phyloP scores from a whole-genome alignment of 2,113 vertebrate genomes.

The Cinclus cinclus region DNA sequence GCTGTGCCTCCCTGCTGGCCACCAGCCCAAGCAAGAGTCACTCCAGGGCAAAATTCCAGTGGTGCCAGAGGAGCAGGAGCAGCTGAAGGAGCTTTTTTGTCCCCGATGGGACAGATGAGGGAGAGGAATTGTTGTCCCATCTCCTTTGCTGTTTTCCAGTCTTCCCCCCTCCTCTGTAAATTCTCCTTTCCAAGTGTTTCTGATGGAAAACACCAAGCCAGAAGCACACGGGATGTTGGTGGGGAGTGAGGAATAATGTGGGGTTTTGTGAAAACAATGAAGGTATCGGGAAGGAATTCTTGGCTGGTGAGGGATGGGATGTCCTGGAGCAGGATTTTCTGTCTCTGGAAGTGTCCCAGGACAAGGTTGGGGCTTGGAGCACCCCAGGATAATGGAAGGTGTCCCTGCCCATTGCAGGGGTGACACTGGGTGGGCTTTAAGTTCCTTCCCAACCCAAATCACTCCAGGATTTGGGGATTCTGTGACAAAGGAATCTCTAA shows the following conservation, averaged over 20 bases:
- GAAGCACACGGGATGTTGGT: accelerated
- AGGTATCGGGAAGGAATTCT: background rate
- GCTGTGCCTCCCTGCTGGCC: background rate
- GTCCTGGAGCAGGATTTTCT: background rate
- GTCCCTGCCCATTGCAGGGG: background rate
- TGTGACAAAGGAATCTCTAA: background rate
- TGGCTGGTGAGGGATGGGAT: background rate
- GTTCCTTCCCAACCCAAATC: background rate
- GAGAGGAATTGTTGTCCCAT: background rate
- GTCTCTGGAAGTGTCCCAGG: background rate
- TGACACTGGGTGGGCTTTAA: background rate
- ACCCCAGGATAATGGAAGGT: accelerated
- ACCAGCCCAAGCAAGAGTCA: background rate
- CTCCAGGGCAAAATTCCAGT: background rate
- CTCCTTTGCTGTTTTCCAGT: background rate
- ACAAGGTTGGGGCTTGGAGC: background rate
- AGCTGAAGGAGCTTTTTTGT: background rate
- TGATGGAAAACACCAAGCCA: background rate
- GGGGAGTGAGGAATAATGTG: background rate
- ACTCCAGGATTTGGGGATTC: background rate
- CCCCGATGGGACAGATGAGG: background rate
- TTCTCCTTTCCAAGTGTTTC: accelerated
- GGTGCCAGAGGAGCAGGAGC: background rate
- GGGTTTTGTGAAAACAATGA: background rate
- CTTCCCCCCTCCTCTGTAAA: background rate